Evolutionary conservation across 2,797 vertebrate species (phyloP), one percentile per base, ranked within the genome.

Genomic region (Semaprochilodus insignis): DNA sequence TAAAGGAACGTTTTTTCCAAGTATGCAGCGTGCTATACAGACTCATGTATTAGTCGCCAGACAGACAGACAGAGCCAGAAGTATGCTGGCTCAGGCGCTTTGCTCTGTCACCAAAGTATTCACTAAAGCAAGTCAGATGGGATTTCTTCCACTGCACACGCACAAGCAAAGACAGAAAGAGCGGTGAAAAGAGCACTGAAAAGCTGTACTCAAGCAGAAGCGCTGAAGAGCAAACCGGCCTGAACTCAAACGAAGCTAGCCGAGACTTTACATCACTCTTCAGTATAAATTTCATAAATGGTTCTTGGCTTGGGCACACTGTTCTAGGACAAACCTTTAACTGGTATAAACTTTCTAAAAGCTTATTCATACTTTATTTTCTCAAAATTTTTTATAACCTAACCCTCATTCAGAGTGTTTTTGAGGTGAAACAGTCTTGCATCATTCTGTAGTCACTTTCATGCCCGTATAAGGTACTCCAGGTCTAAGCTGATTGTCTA

Each of bases 61-160:
- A 83, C 65, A 87, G 84, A 85, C 71, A 82, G 83, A 86, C 72
- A 82, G 74, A 88, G 66, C 85, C 78, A 71, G 71, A 78, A 82
- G 66, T 80, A 69, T 86, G 84, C 86, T 87, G 84, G 73, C 84
- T 80, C 51, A 55, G 71, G 16, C 55, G 21, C 59, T 77, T 80
- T 51, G 65, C 34, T 69, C 66, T 79, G 77, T 86, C 86, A 78
- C 84, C 60, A 81, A 83, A 87, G 73, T 67, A 73, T 87, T 85
- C 74, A 25, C 72, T 83, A 88, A 87, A 73, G 83, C 85, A 78
- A 79, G 81, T 81, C 83, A 90, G 82, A 88, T 82, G 76, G 70
- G 67, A 73, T 73, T 85, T 67, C 69, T 85, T 84, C 44, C 80
- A 52, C 36, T 34, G 57, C 54, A 73, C 59, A 80, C 11, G 71